Conservation (phyloP, 2,113 vertebrate genomes). For the Callopanchax toddi region DNA sequence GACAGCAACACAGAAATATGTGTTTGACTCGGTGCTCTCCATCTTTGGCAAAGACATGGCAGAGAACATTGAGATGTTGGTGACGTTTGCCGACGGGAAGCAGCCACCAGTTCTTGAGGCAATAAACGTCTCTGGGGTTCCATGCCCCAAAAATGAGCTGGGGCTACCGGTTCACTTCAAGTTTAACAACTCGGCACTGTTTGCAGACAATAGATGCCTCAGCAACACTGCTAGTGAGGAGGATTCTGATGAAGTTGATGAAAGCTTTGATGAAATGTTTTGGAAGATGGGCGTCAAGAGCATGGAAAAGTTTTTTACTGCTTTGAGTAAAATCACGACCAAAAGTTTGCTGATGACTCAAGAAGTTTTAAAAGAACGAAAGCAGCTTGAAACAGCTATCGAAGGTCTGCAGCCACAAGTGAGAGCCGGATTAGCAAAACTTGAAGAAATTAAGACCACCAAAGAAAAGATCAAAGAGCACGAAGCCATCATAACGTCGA, state of each 20-base stretch:
- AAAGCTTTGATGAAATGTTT: constrained; percentile 41
- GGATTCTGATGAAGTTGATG: constrained; percentile 2
- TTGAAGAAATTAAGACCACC: constrained; percentile 38
- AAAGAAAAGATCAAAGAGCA: constrained; percentile 44
- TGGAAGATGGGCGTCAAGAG: constrained; percentile 47
- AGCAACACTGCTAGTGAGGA: rapidly evolving
- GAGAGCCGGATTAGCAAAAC: constrained; percentile 37
- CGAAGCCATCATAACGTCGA: constrained; percentile 39
- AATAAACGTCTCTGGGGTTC: constrained; percentile 36
- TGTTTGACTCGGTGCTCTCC: constrained; percentile 61
- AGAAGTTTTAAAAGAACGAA: constrained; percentile 45
- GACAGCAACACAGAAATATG: constrained; percentile 48
- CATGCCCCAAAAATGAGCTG: constrained; percentile 35
- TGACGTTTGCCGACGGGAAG: constrained; percentile 63
- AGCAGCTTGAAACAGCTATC: constrained; percentile 29
- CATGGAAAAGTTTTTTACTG: constrained; percentile 40
- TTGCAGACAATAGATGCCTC: constrained; percentile 28
- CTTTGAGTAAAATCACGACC: constrained; percentile 29
- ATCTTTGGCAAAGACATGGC: constrained; percentile 68
- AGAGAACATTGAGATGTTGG: constrained; percentile 41
- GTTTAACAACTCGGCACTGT: constrained; percentile 68
- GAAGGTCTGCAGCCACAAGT: constrained; percentile 43
- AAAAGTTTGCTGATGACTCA: constrained; percentile 45
- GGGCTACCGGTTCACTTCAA: constrained; percentile 57
- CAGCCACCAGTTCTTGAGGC: constrained; percentile 51